Evolutionary conservation across 2,113 vertebrate genomes (phyloP).

Genomic region (Nettapus auritus): DNA sequence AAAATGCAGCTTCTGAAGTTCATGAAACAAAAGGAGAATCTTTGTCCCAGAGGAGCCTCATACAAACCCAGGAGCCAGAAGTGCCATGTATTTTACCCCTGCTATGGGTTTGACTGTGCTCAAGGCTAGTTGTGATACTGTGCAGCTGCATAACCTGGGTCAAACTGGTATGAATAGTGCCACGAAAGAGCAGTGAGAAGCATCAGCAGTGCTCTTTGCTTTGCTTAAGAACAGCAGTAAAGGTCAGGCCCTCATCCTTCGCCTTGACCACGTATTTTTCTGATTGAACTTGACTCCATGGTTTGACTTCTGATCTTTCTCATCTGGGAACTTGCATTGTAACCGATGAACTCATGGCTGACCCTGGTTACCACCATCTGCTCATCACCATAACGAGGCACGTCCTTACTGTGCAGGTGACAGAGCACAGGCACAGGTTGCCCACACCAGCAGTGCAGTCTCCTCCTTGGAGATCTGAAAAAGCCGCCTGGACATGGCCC

Average conservation of each 20-base stretch:
- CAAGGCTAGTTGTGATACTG: accelerated
- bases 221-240: neutral
- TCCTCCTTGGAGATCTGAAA: neutral
- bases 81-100: neutral
- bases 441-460: neutral
- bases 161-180: neutral
- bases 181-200: neutral
- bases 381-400: neutral
- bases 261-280: neutral
- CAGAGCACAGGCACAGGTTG: neutral
- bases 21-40: neutral
- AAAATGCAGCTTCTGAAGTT: neutral
- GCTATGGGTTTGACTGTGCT: neutral
- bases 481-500: neutral
- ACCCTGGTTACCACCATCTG: neutral
- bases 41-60: neutral
- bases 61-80: neutral
- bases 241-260: neutral
- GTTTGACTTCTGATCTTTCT: neutral
- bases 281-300: neutral
- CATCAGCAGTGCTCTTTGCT: neutral
- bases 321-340: neutral
- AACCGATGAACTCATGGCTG: too few relatives aligned
- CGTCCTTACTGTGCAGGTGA: neutral
- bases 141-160: neutral